Base-by-base conservation (phyloP, 2,888 invertebrate species). In the Loripinus fragilis region DNA sequence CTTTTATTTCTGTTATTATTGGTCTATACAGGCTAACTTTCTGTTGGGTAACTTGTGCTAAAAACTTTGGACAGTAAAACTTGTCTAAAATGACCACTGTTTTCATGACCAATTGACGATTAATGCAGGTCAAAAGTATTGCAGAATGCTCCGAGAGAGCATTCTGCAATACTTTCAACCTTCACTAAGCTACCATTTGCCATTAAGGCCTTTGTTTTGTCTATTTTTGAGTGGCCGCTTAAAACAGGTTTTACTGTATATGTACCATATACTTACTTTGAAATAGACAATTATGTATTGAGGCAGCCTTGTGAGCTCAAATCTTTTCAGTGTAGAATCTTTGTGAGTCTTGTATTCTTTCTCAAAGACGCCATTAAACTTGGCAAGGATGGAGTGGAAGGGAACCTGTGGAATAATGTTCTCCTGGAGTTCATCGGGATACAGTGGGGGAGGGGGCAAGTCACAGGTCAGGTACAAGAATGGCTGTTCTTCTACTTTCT, bases 271-370 rank as follows among this genome's bases (percentile, higher is more conserved):
- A 48, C 74, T 81, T 78, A 93, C 95, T 94, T 99, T 99, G 84
- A 99, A 98, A 90, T 98, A 99, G 73, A 99, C 94, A 90, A 99
- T 99, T 74, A 99, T 95, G 94, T 97, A 99, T 0, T 97, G 98
- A 8, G 99, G 99, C 82, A 99, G 94, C 88, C 96, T 95, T 0
- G 97, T 98, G 72, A 99, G 97, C 94, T 99, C 98, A 94, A 99
- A 99, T 86, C 98, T 95, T 93, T 99, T 99, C 95, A 99, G 95
- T 91, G 98, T 98, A 92, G 99, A 99, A 93, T 99, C 99, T 92
- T 99, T 99, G 94, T 99, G 99, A 0, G 99, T 99, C 95, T 99
- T 99, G 94, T 99, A 99, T 93, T 99, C 99, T 94, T 99, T 99
- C 89, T 99, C 98, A 5, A 96, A 95, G 85, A 96, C 96, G 0